Percentiles rank a stretch among this genome's conserved stretches.
Evolutionary conservation across 2,797 vertebrate species (phyloP).

Genomic region (Cygnus olor): DNA sequence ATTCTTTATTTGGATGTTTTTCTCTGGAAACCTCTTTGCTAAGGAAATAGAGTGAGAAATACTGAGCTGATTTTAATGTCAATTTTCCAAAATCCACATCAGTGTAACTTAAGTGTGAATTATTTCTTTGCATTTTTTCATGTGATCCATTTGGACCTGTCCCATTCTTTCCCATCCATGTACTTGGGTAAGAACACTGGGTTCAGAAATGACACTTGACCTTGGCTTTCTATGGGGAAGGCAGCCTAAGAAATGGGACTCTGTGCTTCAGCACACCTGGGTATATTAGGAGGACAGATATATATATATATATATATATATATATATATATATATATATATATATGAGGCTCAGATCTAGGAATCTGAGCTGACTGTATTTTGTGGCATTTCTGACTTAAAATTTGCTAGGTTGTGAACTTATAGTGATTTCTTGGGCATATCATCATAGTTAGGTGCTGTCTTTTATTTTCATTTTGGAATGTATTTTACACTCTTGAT

Average conservation of each 20-base stretch:
- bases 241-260: neutral
- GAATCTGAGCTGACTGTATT: neutral
- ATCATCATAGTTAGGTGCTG: neutral
- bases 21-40: neutral
- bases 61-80: neutral
- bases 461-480: neutral
- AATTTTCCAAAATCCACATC: neutral
- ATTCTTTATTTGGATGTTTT: neutral
- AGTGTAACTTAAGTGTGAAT: neutral
- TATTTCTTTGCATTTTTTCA: neutral
- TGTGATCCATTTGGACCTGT: neutral
- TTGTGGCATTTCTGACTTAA: neutral
- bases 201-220: neutral
- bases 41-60: neutral
- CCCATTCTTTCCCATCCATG: neutral
- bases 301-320: neutral
- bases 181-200: neutral
- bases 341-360: too few species aligned
- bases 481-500: neutral
- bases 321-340: neutral
- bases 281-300: neutral
- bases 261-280: neutral
- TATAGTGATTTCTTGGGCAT: neutral
- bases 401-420: neutral
- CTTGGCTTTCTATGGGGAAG: neutral